Base-by-base conservation (phyloP, 2,113 vertebrate species). In the Saguinus imperator region DNA sequence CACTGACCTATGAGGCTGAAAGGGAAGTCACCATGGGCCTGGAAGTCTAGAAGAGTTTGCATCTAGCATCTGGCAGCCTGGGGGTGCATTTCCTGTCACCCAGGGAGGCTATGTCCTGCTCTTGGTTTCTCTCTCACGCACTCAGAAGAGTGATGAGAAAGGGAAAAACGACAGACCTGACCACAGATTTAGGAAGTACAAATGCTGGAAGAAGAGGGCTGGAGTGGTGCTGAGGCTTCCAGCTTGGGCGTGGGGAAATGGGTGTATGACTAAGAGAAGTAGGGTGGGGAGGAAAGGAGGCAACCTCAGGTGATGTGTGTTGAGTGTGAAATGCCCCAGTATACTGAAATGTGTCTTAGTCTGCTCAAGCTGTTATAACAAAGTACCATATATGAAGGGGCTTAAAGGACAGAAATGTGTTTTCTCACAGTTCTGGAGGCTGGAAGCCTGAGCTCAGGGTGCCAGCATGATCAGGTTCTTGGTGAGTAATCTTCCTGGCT, bases 161-260 rank as follows among this genome's bases (percentile, higher is more conserved):
- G 37, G n/a, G n/a, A 21, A 8, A 40, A 25, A 18, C 25, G 23
- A 27, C 10, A 11, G 55, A 32, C 16, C 1, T 83, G 81, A 76
- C 73, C 25, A 16, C 23, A 17, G 55, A 25, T n/a, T 61, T 43
- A 10, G 4, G 14, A 14, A 64, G 80, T 27, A 23, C n/a, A 40
- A n/a, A 37, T 40, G 23, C 18, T 6, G 81, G 27, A 83, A 61
- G 81, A 16, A 43, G 57, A 61, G 57, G 27, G 14, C 57, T 64
- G 57, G n/a, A 32, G 3, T 17, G 23, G 18, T 1, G 7, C 57
- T 10, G 57, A 50, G 75, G 23, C 14, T 83, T 61, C 57, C 57
- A 5, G 0, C 20, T 27, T n/a, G 57, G n/a, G 9, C 12, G 1
- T 0, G 0, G 5, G 7, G 37, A 43, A 29, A 58, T 5, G 23